Evolutionary conservation across 2,888 invertebrate species (phyloP).

Genomic region (Serrognathus titanus): DNA sequence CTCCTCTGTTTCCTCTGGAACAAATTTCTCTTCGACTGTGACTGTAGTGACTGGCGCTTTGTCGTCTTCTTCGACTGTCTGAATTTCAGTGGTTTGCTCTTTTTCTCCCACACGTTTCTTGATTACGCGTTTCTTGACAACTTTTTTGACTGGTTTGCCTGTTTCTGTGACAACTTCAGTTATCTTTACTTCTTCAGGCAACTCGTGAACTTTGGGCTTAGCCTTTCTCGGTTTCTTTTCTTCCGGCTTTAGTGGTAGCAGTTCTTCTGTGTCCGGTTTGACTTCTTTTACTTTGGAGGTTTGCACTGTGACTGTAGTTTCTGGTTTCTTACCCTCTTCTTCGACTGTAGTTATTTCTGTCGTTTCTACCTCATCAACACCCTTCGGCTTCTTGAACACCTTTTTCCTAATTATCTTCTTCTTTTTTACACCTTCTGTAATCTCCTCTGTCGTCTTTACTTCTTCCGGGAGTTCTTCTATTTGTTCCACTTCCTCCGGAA

Average conservation of each 20-base stretch:
- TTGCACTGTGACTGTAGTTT: constrained; percentile 43
- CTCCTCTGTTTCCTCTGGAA: constrained; percentile 15
- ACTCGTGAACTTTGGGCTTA: constrained; percentile 15
- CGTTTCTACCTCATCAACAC: constrained; percentile 45
- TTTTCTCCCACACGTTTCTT: constrained; percentile 30
- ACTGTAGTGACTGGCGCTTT: constrained; percentile 26
- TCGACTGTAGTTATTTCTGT: constrained; percentile 51
- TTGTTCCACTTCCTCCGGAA: constrained; percentile 25
- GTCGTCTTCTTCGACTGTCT: constrained; percentile 26
- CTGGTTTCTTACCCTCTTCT: constrained; percentile 42
- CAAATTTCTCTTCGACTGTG: constrained; percentile 21
- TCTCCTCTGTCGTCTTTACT: constrained; percentile 34
- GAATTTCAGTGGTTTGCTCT: constrained; percentile 41
- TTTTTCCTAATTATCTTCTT: constrained; percentile 41
- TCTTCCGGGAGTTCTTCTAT: constrained; percentile 35
- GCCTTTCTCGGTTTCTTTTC: constrained; percentile 24
- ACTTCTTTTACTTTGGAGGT: constrained; percentile 40
- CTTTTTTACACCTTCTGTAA: constrained; percentile 44
- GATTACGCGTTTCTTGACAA: constrained; percentile 35
- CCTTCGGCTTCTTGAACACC: constrained; percentile 38
- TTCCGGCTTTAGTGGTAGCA: constrained; percentile 24
- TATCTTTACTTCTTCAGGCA: constrained; percentile 28
- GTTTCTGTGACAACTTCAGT: constrained; percentile 39
- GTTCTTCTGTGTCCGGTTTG: constrained; percentile 33
- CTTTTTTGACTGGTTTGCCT: constrained; percentile 43